Percentiles rank a stretch among this genome's conserved stretches.
Conservation (phyloP, 1,140 invertebrate genomes). For the Octopus bimaculoides region DNA sequence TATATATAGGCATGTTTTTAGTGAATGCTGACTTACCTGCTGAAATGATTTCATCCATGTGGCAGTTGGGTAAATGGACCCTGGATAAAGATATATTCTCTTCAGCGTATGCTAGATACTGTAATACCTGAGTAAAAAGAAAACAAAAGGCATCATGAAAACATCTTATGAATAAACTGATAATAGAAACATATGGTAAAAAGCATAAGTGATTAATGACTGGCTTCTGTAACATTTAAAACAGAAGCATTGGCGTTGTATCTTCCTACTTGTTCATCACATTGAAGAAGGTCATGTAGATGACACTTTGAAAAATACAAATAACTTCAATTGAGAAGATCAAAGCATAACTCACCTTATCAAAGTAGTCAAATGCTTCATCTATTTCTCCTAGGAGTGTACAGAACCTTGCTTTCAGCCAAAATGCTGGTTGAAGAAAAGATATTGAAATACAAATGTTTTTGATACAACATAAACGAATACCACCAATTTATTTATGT, state of each 20-base stretch:
- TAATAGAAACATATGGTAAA: too few relatives aligned
- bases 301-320: too few relatives aligned
- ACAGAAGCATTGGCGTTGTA: too few relatives aligned
- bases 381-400: slow-evolving; percentile 44
- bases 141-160: not conserved
- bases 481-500: too few relatives aligned
- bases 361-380: slow-evolving; percentile 41
- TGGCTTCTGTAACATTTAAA: too few relatives aligned
- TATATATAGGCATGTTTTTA: not conserved
- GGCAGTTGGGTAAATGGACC: slow-evolving; percentile 25
- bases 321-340: too few relatives aligned
- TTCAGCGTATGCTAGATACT: slow-evolving; percentile 16
- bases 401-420: slow-evolving; percentile 46
- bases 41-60: slow-evolving; percentile 23
- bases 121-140: slow-evolving; percentile 15
- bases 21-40: slow-evolving; percentile 13
- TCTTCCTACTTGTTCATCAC: too few relatives aligned
- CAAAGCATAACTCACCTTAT: slow-evolving; percentile 30
- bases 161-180: too few relatives aligned
- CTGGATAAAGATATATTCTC: slow-evolving; percentile 17
- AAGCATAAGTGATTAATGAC: too few relatives aligned
- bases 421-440: slow-evolving; percentile 49
- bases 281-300: too few relatives aligned
- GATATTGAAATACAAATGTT: not conserved
- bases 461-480: too few relatives aligned